Evolutionary conservation across 2,888 invertebrate species (phyloP), one percentile per base, ranked within the genome.

Genomic region (Mesorhabditis sp.): DNA sequence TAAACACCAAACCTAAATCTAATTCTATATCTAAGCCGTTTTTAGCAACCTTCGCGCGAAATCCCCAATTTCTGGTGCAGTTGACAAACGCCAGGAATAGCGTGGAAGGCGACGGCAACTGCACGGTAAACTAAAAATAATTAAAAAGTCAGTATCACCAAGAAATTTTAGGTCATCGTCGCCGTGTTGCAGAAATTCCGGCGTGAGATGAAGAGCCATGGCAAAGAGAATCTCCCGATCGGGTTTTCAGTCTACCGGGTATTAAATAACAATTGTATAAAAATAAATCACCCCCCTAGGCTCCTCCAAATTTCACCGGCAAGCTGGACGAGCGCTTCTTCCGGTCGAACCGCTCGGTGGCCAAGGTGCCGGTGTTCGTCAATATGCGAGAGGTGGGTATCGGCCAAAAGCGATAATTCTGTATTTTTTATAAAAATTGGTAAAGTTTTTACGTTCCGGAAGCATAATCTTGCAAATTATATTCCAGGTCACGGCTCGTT

Each of bases 311-410:
- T 2, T n/a, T 50, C 10, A 50, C n/a, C 10, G 58, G 58, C 7
- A 50, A 50, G 58, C 66, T 74, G 0, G 68, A 45, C 5, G 42
- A 67, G 4, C 28, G 73, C 13, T 97, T 93, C 90, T 97, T 98
- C 90, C 94, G 93, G 87, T 94, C 93, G 88, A 94, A 93, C 86
- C 91, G 78, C 41, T 71, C 77, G 3, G 70, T 76, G 44, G 96
- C 93, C 0, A 89, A 94, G 72, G 93, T 94, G 1, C 92, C 92
- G 73, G 91, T 93, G n/a, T 97, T 96, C 87, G 94, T 97, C 83
- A 97, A 97, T 87, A 89, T 95, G 71, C 90, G 97, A 67, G 97
- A 97, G 89, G 82, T 79, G 58, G n/a, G 58, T 10, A 28, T 28
- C 28, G 28, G 28, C 2, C 28, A 28, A 28, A 28, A 28, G 1